Base-by-base conservation (phyloP, 2,888 invertebrate species). In the Pherbina coryleti region DNA sequence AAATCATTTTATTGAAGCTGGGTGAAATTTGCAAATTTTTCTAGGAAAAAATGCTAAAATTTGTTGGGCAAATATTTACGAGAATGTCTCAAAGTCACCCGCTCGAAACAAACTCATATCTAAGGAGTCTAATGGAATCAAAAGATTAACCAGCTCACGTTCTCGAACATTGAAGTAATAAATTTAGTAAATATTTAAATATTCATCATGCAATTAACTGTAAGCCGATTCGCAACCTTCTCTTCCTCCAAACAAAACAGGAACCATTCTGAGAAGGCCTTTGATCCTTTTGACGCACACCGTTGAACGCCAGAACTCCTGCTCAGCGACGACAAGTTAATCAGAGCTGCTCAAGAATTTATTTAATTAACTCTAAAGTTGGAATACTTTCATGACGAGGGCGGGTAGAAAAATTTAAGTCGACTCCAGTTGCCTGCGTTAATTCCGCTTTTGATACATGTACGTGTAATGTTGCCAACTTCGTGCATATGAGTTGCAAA, bases 121-220 rank as follows among this genome's bases (percentile, higher is more conserved):
- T 9, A 34, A 5, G n/a, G n/a, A n/a, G n/a, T n/a, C n/a, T 28
- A 53, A 53, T 49, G 28, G 53, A 28, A 72, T 34, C 72, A 57
- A 37, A 70, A 34, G n/a, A 34, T 55, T 37, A 72, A 31, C 19
- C 37, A n/a, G 57, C 72, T 9, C 28, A 72, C 71, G 22, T 51
- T 31, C 49, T 34, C 62, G 57, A 75, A 64, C 66, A 69, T 60
- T 77, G 75, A 83, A 86, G 85, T 86, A 86, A 87, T 83, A 85
- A 87, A 86, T 87, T 87, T 81, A 78, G 83, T 84, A 84, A 86
- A 85, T 86, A 86, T 86, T 87, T 84, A 86, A 87, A 87, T 87
- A 87, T 87, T 86, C 86, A 87, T 85, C 86, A 87, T 84, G 84
- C 87, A 86, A 87, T 86, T 86, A 86, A 85, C 77, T 84, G 83